These are phyloP conservation scores for Galagoides demidoff DNA, from an alignment of 2,797 vertebrate genomes.

Conservation along the genomic window DNA sequence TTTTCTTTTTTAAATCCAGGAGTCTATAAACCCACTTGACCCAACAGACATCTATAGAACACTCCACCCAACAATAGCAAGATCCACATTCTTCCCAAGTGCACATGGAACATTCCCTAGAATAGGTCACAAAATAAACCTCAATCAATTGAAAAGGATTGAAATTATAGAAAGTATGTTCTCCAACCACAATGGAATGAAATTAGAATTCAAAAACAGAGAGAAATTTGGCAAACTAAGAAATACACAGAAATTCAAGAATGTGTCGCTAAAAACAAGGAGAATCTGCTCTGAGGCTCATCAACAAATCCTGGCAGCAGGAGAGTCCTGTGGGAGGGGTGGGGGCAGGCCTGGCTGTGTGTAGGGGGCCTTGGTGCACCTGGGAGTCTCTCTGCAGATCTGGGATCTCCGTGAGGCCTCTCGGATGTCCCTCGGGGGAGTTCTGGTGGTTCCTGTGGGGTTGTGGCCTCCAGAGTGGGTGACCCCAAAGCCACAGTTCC, in stretches of 20 bases:
- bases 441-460: background rate
- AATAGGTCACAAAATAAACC: background rate
- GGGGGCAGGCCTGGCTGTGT: accelerated
- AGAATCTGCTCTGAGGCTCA: background rate
- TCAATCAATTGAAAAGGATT: background rate
- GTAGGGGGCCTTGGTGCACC: background rate
- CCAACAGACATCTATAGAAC: background rate
- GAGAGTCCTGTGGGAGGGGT: accelerated
- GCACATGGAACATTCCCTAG: background rate
- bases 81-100: background rate
- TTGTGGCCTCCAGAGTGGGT: background rate
- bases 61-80: background rate
- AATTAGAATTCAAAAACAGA: background rate
- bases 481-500: background rate
- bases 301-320: background rate
- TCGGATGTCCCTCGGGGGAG: background rate
- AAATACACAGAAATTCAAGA: background rate
- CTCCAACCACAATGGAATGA: background rate
- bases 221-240: background rate
- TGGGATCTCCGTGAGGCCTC: background rate
- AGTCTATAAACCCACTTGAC: background rate
- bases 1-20: background rate
- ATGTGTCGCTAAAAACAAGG: background rate
- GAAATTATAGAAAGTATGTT: background rate
- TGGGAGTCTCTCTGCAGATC: background rate